phyloP scores from a whole-genome alignment of 1,140 invertebrate species.

The Ceratitis capitata region DNA sequence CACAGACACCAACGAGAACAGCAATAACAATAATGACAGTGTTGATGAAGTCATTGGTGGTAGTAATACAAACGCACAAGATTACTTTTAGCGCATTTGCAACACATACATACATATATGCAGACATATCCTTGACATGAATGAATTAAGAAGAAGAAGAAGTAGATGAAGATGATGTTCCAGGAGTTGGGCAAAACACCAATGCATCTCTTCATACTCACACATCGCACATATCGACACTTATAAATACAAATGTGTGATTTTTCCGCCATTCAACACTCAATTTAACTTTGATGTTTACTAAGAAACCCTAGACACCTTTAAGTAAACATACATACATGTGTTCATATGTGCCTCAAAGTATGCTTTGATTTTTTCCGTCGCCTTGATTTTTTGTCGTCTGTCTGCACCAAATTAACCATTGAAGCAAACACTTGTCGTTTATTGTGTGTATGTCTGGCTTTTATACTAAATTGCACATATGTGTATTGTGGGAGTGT shows the following conservation, averaged over 20 bases:
- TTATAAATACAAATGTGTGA: neutral
- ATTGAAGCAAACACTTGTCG: constrained; percentile 24
- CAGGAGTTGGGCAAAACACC: neutral
- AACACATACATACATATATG: neutral
- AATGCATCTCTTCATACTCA: neutral
- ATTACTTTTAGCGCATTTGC: neutral
- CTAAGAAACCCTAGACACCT: neutral
- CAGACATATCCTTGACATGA: neutral
- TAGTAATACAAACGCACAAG: neutral
- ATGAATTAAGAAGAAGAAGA: neutral
- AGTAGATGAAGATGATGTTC: too few species aligned
- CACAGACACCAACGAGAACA: neutral
- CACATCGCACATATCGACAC: neutral
- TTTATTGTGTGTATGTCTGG: neutral
- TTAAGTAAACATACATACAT: neutral
- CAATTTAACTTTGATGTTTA: constrained; percentile 35
- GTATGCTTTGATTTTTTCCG: constrained; percentile 26
- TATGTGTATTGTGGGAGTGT: neutral
- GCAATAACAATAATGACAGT: neutral
- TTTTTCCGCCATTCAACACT: neutral
- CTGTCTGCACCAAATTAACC: neutral
- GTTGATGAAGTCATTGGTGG: neutral
- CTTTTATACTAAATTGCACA: neutral
- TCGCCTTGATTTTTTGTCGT: neutral
- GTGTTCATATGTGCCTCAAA: neutral